A percentile compares a stretch with the other conserved stretches of the same genome.
These are phyloP conservation scores for Mesochorus sp. DNA, from an alignment of 2,888 invertebrate genomes.

Conservation along the genomic window DNA sequence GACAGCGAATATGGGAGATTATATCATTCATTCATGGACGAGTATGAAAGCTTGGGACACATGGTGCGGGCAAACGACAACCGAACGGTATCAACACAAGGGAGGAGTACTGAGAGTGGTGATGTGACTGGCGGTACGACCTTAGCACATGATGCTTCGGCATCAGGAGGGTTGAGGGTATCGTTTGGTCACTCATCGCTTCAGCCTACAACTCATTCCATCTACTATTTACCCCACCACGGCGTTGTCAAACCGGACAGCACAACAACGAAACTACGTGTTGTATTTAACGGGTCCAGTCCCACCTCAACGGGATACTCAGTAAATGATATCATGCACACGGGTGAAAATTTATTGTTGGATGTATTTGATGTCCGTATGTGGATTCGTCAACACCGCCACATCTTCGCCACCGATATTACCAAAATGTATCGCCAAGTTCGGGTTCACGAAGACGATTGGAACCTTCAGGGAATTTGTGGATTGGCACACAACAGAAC, in stretches of 20 bases:
- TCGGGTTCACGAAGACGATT: constrained; percentile 49
- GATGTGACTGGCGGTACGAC: background rate
- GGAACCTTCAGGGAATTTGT: constrained; percentile 75
- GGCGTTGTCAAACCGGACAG: constrained; percentile 71
- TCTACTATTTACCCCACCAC: constrained; percentile 54
- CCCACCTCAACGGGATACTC: constrained; percentile 68
- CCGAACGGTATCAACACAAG: background rate
- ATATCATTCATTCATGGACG: constrained; percentile 18
- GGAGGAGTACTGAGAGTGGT: background rate
- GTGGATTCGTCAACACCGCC: background rate
- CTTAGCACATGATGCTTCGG: no score
- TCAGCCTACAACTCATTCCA: background rate
- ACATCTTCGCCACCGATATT: constrained; percentile 40
- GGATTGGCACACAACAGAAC: constrained; percentile 59
- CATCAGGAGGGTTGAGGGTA: constrained; percentile 27
- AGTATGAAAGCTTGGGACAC: constrained; percentile 33
- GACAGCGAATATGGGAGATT: background rate
- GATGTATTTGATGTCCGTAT: constrained; percentile 30
- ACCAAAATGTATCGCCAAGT: constrained; percentile 50
- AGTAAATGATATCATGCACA: constrained; percentile 54
- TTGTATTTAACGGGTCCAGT: constrained; percentile 74
- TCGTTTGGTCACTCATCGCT: background rate
- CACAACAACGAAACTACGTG: constrained; percentile 72
- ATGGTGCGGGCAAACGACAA: constrained; percentile 1
- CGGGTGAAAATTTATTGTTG: background rate